A percentile compares a stretch with the other conserved stretches of the same genome.
These are phyloP conservation scores for Agriotes lineatus DNA, from an alignment of 2,888 invertebrate species.

Conservation along the genomic window DNA sequence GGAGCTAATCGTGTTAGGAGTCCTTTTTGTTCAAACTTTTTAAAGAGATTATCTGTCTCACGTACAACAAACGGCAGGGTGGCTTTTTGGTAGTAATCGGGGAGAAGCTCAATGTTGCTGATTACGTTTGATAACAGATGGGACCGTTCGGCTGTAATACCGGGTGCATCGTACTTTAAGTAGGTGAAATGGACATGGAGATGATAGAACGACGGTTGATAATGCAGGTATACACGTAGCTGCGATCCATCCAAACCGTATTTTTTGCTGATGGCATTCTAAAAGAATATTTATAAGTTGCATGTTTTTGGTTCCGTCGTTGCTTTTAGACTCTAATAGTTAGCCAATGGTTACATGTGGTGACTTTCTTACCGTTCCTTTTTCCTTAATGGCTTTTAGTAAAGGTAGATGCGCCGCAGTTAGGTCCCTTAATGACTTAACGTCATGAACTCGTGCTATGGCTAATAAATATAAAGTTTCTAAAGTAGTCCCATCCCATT, in stretches of 20 bases:
- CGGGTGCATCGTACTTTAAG: conserved; percentile 83
- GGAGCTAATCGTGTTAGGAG: conserved; percentile 62
- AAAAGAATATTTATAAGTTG: conserved; percentile 56
- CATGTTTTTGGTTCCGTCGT: neutral
- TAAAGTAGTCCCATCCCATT: conserved; percentile 88
- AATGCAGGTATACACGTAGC: conserved; percentile 90
- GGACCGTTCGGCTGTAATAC: conserved; percentile 86
- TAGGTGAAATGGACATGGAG: conserved; percentile 94
- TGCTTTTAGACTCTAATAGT: neutral
- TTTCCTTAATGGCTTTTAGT: conserved; percentile 82
- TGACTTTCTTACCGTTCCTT: conserved; percentile 78
- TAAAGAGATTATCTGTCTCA: conserved; percentile 81
- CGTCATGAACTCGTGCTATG: conserved; percentile 77
- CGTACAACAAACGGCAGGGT: conserved; percentile 85
- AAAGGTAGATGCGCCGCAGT: conserved; percentile 82
- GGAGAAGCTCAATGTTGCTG: conserved; percentile 85
- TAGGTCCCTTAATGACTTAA: conserved; percentile 90
- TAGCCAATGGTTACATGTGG: neutral
- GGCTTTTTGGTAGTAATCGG: conserved; percentile 87
- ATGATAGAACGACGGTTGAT: conserved; percentile 97
- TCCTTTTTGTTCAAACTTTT: conserved; percentile 73
- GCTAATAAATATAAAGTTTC: conserved; percentile 90
- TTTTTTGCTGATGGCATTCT: conserved; percentile 82
- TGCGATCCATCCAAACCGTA: conserved; percentile 79
- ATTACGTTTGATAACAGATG: conserved; percentile 92